These are phyloP conservation scores for Procambarus clarkii DNA, from an alignment of 1,140 invertebrate genomes.

Conservation along the genomic window DNA sequence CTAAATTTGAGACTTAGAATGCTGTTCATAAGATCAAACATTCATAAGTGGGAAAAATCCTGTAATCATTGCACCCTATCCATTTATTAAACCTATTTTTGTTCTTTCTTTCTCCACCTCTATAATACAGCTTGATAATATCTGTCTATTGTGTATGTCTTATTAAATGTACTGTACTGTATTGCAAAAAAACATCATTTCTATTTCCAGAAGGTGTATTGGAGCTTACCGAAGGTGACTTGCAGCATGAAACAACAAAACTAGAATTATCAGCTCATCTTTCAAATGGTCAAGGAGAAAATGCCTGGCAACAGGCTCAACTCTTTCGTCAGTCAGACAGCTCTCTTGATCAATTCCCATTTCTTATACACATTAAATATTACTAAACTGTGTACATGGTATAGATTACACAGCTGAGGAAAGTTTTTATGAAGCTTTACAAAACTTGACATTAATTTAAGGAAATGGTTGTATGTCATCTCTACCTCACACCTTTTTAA, in stretches of 20 bases:
- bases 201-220: slow-evolving; percentile 22
- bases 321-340: slow-evolving; percentile 14
- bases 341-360: slow-evolving; percentile 5
- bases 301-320: slow-evolving; percentile 22
- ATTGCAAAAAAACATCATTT: background rate
- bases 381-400: background rate
- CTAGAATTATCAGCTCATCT: slow-evolving; percentile 39
- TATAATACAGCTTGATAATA: too few relatives aligned
- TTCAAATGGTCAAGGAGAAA: slow-evolving; percentile 25
- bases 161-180: background rate
- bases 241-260: slow-evolving; percentile 1
- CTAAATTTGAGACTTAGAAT: too few relatives aligned
- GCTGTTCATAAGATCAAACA: too few relatives aligned
- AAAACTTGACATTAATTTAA: background rate
- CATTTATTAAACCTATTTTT: too few relatives aligned
- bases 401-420: background rate
- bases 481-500: background rate
- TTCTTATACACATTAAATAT: slow-evolving; percentile 15
- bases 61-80: too few relatives aligned
- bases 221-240: background rate
- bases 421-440: background rate
- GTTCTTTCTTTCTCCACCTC: too few relatives aligned
- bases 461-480: background rate
- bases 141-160: too few relatives aligned
- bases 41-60: too few relatives aligned